Percentiles rank a stretch among this genome's conserved stretches.
These are phyloP conservation scores for Eublepharis macularius DNA, from an alignment of 2,113 vertebrate genomes.

Conservation along the genomic window DNA sequence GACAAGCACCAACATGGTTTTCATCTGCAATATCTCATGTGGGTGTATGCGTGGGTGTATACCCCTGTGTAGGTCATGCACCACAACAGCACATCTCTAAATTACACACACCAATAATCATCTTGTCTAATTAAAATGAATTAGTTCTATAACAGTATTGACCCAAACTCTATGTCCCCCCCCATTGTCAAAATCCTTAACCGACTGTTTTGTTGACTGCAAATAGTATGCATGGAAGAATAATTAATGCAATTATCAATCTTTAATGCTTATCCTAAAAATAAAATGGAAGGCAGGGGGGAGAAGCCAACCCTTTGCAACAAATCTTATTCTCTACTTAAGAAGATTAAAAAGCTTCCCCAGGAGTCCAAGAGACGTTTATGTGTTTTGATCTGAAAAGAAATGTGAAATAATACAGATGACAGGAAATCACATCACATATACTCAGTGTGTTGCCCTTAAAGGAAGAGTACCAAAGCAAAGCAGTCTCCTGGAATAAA, in stretches of 20 bases:
- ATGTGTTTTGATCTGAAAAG: conserved; percentile 60
- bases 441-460: conserved; percentile 1
- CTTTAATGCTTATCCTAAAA: conserved; percentile 10
- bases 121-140: not conserved
- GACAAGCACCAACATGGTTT: not conserved
- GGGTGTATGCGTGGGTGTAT: not conserved
- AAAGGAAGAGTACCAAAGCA: not conserved
- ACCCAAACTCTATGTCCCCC: not conserved
- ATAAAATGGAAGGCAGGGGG: not conserved
- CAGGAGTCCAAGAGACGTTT: conserved; percentile 60
- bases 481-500: not conserved
- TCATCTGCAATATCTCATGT: not conserved
- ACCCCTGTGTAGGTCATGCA: not conserved
- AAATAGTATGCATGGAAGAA: conserved; percentile 2
- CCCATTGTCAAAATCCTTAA: not conserved
- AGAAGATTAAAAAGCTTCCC: conserved; percentile 32
- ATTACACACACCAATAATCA: not conserved
- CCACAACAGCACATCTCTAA: not conserved
- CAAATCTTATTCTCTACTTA: conserved; percentile 23
- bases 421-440: conserved; percentile 18
- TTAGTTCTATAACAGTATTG: not conserved
- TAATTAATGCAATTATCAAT: conserved; percentile 37
- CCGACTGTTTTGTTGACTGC: not conserved
- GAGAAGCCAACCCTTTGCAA: not conserved
- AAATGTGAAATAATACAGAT: conserved; percentile 34